Evolutionary conservation across 2,113 vertebrate species (phyloP).

Genomic region (Myanophis thanlyinensis): DNA sequence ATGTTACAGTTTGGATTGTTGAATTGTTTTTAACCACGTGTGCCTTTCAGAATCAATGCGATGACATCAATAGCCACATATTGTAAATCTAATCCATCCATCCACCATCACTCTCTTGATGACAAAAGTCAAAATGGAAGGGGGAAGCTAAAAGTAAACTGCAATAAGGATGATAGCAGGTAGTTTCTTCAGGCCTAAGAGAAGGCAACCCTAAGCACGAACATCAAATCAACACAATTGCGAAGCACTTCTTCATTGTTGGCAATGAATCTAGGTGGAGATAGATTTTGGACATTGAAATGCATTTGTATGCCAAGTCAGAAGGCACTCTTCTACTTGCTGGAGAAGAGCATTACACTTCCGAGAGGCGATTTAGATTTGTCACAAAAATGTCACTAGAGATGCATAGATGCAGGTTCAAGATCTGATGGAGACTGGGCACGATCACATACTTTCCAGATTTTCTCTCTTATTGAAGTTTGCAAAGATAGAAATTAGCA

Average conservation of each 20-base stretch:
- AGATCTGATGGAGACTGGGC: background rate
- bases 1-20: background rate
- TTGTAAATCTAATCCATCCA: background rate
- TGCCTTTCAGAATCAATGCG: background rate
- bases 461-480: background rate
- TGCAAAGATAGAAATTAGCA: background rate
- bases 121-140: background rate
- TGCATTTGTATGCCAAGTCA: background rate
- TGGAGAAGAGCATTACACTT: background rate
- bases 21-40: background rate
- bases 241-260: background rate
- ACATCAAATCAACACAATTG: background rate
- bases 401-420: background rate
- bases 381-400: background rate
- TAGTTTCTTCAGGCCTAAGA: background rate
- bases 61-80: background rate
- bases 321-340: background rate
- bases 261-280: background rate
- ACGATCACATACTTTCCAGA: background rate
- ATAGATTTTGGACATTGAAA: background rate
- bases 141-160: background rate
- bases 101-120: background rate
- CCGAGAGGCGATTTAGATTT: background rate
- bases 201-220: background rate
- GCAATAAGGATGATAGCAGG: background rate